These are phyloP conservation scores for Oscheius sp. DNA, from an alignment of 2,888 invertebrate species.

Conservation along the genomic window DNA sequence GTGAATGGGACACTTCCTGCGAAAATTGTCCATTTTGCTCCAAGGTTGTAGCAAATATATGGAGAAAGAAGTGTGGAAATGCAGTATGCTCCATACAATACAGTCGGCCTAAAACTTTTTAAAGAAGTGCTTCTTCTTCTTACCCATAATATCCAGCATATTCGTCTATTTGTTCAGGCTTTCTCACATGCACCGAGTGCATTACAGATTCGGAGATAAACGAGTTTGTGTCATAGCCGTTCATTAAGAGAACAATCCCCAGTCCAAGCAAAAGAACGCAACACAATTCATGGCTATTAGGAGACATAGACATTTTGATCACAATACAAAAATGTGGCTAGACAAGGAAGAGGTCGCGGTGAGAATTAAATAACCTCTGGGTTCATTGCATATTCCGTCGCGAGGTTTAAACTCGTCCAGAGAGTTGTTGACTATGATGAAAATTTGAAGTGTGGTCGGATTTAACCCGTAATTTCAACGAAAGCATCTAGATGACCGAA, in stretches of 20 bases:
- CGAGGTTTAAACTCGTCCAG: not conserved
- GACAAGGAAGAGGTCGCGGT: not conserved
- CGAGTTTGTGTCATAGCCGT: conserved; percentile 20
- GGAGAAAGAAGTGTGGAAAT: conserved; percentile 23
- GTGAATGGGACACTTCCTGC: conserved; percentile 13
- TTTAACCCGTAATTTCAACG: conserved; percentile 12
- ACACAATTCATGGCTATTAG: conserved; percentile 5
- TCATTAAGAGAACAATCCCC: conserved; percentile 16
- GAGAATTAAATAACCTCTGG: not conserved
- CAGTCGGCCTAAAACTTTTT: conserved; percentile 9
- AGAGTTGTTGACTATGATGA: not conserved
- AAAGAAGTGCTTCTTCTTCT: not conserved
- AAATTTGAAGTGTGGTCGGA: not conserved
- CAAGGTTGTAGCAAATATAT: conserved; percentile 25
- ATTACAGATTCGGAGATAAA: conserved; percentile 22
- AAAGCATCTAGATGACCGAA: not conserved
- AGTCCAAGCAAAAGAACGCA: not conserved
- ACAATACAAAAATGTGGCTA: not conserved
- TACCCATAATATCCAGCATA: conserved; percentile 30
- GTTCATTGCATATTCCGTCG: not conserved
- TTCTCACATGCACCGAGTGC: conserved; percentile 24
- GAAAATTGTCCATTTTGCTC: conserved; percentile 27
- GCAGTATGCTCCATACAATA: conserved; percentile 19
- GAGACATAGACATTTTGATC: conserved; percentile 21
- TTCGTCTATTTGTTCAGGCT: conserved; percentile 21